Conservation (phyloP, 2,113 vertebrate genomes). For the Tenebrosternarchus preto region DNA sequence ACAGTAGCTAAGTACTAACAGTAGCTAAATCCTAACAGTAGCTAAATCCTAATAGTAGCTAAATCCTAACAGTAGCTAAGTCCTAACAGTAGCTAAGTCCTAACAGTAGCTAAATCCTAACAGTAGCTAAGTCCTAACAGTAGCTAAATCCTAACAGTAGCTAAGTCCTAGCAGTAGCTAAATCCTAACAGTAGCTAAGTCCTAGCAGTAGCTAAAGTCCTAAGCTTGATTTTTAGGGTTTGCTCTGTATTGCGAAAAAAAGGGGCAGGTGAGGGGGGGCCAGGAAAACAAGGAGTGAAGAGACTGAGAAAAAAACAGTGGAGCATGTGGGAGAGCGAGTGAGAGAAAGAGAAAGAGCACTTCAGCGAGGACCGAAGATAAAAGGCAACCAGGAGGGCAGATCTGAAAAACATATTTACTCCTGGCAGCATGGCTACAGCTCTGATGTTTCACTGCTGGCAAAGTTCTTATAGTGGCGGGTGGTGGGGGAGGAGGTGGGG, state of each 20-base stretch:
- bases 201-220: too few relatives aligned
- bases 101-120: too few relatives aligned
- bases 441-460: constrained; percentile 82
- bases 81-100: too few relatives aligned
- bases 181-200: too few relatives aligned
- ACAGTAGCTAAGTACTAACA: too few relatives aligned
- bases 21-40: too few relatives aligned
- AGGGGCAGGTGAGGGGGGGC: constrained; percentile 38
- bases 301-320: constrained; percentile 5
- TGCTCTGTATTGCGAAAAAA: constrained; percentile 35
- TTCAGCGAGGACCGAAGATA: constrained; percentile 55
- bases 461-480: constrained; percentile 71
- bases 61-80: too few relatives aligned
- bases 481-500: constrained; percentile 29
- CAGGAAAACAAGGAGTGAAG: constrained; percentile 31
- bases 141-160: too few relatives aligned
- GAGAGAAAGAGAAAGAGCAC: constrained; percentile 3
- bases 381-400: constrained; percentile 44
- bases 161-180: too few relatives aligned
- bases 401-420: constrained; percentile 85
- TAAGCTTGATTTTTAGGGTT: constrained; percentile 54
- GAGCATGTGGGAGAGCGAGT: constrained; percentile 8
- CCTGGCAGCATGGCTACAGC: constrained; percentile 75
- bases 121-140: too few relatives aligned
- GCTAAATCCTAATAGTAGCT: too few relatives aligned